These are phyloP conservation scores for Tetraodon nigroviridis DNA, from an alignment of 2,113 vertebrate genomes.

Conservation along the genomic window DNA sequence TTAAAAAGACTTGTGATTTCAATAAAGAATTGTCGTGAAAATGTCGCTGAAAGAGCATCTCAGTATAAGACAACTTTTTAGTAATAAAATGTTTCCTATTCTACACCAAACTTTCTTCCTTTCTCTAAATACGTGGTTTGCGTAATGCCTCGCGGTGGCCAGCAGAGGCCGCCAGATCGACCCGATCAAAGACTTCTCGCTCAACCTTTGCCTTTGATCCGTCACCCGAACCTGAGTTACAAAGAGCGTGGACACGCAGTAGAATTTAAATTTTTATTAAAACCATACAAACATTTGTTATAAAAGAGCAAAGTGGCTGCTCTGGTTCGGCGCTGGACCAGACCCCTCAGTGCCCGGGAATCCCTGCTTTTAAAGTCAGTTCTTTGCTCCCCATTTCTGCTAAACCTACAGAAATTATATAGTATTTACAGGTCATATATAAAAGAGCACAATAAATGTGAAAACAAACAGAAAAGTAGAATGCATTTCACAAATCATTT, in stretches of 20 bases:
- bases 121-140: neutral
- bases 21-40: conserved; percentile 73
- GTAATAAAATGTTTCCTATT: conserved; percentile 76
- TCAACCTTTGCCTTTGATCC: neutral
- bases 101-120: conserved; percentile 42
- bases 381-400: conserved; percentile 73
- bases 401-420: conserved; percentile 85
- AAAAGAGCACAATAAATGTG: conserved; percentile 70
- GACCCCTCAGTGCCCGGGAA: conserved; percentile 67
- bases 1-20: conserved; percentile 66
- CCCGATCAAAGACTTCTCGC: neutral
- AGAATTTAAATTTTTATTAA: conserved; percentile 96
- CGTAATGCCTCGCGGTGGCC: neutral
- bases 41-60: conserved; percentile 61
- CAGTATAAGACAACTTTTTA: conserved; percentile 70
- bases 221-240: conserved; percentile 3
- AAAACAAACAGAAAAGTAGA: conserved; percentile 74
- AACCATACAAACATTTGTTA: conserved; percentile 97
- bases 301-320: conserved; percentile 92
- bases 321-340: conserved; percentile 77
- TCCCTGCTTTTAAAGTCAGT: conserved; percentile 75
- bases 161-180: no score
- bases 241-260: conserved; percentile 66
- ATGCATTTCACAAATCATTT: conserved; percentile 66
- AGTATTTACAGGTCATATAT: conserved; percentile 85